Conservation (phyloP, 2,797 vertebrate genomes). For the Dendrocincla tyrannina region DNA sequence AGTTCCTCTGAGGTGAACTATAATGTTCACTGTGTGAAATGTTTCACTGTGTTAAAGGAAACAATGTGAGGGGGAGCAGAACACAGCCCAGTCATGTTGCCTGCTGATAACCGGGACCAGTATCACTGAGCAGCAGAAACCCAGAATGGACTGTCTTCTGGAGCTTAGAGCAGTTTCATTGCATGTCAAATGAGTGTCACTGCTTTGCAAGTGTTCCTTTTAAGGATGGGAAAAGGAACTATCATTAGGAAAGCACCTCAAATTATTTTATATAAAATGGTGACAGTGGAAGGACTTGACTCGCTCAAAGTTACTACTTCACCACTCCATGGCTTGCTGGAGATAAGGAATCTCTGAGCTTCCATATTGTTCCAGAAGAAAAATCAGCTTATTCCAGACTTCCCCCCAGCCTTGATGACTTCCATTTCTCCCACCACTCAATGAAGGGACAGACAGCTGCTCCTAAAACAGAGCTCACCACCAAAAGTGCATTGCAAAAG, state of each 20-base stretch:
- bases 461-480: not conserved
- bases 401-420: slow-evolving; percentile 21
- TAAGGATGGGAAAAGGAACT: not conserved
- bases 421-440: not conserved
- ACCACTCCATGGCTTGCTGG: not conserved
- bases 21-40: not conserved
- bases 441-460: not conserved
- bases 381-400: slow-evolving; percentile 60
- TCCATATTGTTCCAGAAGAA: not conserved
- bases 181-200: not conserved
- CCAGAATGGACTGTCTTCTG: not conserved
- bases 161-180: not conserved
- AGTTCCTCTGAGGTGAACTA: not conserved
- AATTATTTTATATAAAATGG: not conserved
- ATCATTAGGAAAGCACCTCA: slow-evolving; percentile 1
- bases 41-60: not conserved
- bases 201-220: not conserved
- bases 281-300: not conserved
- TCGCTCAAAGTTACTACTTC: not conserved
- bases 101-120: slow-evolving; percentile 34
- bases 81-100: not conserved
- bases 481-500: not conserved
- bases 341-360: slow-evolving; percentile 28
- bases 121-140: slow-evolving; percentile 49
- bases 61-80: not conserved